phyloP scores from a whole-genome alignment of 92 coral and sea anemone species.

The Phenganax marumi region DNA sequence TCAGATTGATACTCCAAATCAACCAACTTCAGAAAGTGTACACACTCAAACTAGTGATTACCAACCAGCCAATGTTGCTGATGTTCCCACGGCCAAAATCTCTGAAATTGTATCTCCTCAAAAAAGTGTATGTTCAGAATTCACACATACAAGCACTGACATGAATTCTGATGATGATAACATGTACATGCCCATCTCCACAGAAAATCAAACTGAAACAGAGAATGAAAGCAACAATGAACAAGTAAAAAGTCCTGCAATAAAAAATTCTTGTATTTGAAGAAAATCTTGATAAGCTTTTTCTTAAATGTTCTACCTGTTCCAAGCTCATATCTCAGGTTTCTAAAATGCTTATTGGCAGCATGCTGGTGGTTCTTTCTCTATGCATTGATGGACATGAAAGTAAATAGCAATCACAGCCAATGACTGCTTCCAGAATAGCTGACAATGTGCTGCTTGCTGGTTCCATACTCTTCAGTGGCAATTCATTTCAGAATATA shows the following conservation, averaged over 20 bases:
- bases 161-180: not conserved
- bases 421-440: conserved; percentile 40
- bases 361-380: conserved; percentile 40
- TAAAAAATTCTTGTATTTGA: conserved; percentile 49
- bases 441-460: conserved; percentile 54
- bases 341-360: conserved; percentile 44
- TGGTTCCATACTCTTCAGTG: conserved; percentile 57
- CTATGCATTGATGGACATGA: conserved; percentile 45
- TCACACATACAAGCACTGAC: not conserved
- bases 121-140: not conserved
- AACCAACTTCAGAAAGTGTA: no score
- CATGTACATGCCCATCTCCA: conserved; percentile 7
- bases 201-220: conserved; percentile 14
- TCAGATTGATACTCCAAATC: no score
- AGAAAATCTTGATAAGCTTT: conserved; percentile 41
- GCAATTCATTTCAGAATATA: conserved; percentile 48
- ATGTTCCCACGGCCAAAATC: not conserved
- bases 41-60: not conserved
- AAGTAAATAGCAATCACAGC: conserved; percentile 52
- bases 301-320: conserved; percentile 54
- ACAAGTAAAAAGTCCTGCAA: conserved; percentile 15
- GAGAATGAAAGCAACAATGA: conserved; percentile 10
- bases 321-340: conserved; percentile 26
- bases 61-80: not conserved
- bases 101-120: not conserved